These are phyloP conservation scores for Hippocampus comes DNA, from an alignment of 2,113 vertebrate genomes.

Conservation along the genomic window DNA sequence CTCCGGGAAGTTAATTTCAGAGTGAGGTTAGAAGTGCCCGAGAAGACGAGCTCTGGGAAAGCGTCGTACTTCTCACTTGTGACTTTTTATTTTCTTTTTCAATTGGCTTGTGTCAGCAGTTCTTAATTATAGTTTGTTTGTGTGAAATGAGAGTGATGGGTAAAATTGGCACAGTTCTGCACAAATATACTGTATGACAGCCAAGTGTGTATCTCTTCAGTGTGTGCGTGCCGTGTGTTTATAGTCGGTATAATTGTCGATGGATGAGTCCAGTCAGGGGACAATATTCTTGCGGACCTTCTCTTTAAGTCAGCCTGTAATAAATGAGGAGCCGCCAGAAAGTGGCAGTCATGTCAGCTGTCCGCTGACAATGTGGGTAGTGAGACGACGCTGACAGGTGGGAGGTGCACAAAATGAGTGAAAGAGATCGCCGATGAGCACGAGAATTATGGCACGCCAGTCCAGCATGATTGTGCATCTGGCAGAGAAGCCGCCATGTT, in stretches of 20 bases:
- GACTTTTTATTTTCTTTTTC: not conserved
- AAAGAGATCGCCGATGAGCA: conserved; percentile 52
- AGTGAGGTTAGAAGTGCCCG: not conserved
- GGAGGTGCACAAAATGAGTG: conserved; percentile 19
- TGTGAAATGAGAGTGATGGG: conserved; percentile 5
- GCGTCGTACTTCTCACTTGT: not conserved
- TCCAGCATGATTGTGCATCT: conserved; percentile 37
- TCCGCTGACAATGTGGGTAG: conserved; percentile 59
- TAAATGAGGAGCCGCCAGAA: conserved; percentile 78
- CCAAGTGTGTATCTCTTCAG: not conserved
- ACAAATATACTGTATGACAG: not conserved
- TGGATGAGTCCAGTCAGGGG: too few species aligned
- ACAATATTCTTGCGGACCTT: conserved; percentile 29
- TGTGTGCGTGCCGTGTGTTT: conserved; percentile 10
- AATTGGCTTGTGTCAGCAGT: not conserved
- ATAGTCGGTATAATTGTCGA: too few species aligned
- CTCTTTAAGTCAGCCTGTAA: conserved; percentile 75
- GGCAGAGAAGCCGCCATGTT: conserved; percentile 30
- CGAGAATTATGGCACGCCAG: conserved; percentile 29
- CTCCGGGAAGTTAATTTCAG: conserved; percentile 2
- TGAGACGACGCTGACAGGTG: conserved; percentile 13
- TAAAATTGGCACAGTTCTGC: not conserved
- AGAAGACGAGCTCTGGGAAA: conserved; percentile 2
- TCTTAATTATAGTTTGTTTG: conserved; percentile 8
- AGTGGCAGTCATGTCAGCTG: conserved; percentile 71